Evolutionary conservation across 2,797 vertebrate species (phyloP).

Genomic region (Philypnodon macrostomus): DNA sequence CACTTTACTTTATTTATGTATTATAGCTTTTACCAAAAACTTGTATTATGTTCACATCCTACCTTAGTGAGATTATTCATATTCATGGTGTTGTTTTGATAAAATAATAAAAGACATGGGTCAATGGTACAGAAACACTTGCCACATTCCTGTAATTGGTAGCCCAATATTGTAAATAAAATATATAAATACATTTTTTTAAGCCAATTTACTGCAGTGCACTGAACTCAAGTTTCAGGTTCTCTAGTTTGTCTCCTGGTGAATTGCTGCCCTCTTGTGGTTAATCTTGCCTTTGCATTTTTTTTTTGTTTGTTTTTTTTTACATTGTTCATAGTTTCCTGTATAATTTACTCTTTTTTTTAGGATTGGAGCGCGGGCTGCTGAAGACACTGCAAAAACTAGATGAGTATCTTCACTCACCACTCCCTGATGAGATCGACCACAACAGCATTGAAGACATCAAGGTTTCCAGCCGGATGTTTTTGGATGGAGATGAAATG

Average conservation of each 20-base stretch:
- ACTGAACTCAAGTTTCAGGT: too few relatives aligned
- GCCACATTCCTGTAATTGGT: too few relatives aligned
- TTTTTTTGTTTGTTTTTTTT: neutral
- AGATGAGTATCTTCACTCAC: slow-evolving; percentile 90
- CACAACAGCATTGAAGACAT: slow-evolving; percentile 95
- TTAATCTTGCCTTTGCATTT: neutral
- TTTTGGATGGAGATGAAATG: slow-evolving; percentile 96
- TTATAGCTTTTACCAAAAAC: slow-evolving; percentile 1
- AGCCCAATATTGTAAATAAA: too few relatives aligned
- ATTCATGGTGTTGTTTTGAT: too few relatives aligned
- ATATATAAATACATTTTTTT: too few relatives aligned
- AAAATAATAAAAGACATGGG: too few relatives aligned
- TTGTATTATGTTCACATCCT: too few relatives aligned
- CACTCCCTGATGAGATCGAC: slow-evolving; percentile 94
- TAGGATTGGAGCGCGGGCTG: slow-evolving; percentile 89
- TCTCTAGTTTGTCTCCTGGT: slow-evolving; percentile 13
- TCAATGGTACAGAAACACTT: too few relatives aligned
- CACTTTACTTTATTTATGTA: neutral
- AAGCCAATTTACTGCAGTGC: too few relatives aligned
- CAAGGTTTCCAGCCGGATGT: slow-evolving; percentile 83
- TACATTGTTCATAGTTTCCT: rapidly evolving
- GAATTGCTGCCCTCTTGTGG: slow-evolving; percentile 70
- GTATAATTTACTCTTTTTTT: too few relatives aligned
- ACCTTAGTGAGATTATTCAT: neutral
- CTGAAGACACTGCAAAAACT: slow-evolving; percentile 96